Evolutionary conservation across 1,140 invertebrate species (phyloP).

Genomic region (Drosophila subpulchrella): DNA sequence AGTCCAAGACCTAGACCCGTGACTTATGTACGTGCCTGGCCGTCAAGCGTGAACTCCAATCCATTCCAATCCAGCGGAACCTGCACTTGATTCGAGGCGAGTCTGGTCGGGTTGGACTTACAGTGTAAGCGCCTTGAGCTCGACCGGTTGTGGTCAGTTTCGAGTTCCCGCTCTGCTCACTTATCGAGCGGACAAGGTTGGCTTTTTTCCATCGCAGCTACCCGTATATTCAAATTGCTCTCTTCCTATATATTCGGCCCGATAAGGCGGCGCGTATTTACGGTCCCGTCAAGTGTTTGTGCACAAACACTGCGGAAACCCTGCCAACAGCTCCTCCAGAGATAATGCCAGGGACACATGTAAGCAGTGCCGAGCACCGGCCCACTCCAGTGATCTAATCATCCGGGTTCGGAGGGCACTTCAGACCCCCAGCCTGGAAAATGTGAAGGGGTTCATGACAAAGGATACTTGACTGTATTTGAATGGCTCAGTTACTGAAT

Average conservation of each 20-base stretch:
- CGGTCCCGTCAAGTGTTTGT: constrained; percentile 34
- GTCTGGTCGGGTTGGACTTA: constrained; percentile 21
- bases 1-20: constrained; percentile 26
- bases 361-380: not conserved
- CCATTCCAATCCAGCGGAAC: constrained; percentile 19
- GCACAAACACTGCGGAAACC: constrained; percentile 22
- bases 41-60: constrained; percentile 59
- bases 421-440: not conserved
- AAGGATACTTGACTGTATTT: not conserved
- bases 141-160: constrained; percentile 72
- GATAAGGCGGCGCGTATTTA: constrained; percentile 32
- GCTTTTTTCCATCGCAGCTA: constrained; percentile 22
- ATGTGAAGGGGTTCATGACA: not conserved
- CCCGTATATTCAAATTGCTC: constrained; percentile 40
- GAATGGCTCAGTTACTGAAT: not conserved
- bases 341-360: constrained; percentile 40
- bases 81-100: constrained; percentile 27
- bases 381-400: constrained; percentile 40
- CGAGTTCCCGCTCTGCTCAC: constrained; percentile 51
- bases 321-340: constrained; percentile 26
- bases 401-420: not conserved
- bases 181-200: constrained; percentile 61
- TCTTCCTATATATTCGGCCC: constrained; percentile 43
- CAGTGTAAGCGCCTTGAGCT: constrained; percentile 68
- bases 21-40: constrained; percentile 23